Base-by-base conservation (phyloP, 2,888 invertebrate genomes). In the Craniophora ligustri region DNA sequence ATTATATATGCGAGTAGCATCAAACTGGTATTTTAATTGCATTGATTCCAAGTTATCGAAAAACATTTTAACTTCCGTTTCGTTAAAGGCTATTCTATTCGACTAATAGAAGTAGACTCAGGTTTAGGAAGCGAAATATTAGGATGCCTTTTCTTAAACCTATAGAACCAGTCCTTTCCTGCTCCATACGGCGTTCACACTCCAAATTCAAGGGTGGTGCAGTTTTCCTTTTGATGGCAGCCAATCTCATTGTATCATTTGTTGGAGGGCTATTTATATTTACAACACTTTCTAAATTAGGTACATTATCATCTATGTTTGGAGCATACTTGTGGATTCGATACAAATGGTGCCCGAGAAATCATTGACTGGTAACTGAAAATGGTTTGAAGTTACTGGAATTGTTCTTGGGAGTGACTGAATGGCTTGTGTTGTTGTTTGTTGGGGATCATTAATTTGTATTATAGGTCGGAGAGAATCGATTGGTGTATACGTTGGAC, bases 141-240 rank as follows among this genome's bases (percentile, higher is more conserved):
- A n/a, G n/a, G n/a, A n/a, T n/a, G n/a, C n/a, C n/a, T n/a, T n/a
- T n/a, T n/a, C n/a, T n/a, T n/a, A n/a, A n/a, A n/a, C n/a, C n/a
- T n/a, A n/a, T n/a, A n/a, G n/a, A n/a, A n/a, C n/a, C n/a, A n/a
- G n/a, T n/a, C n/a, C n/a, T n/a, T n/a, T n/a, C n/a, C n/a, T n/a
- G n/a, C n/a, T 61, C 53, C 18, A 46, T 32, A 8, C 56, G 39
- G 1, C 51, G 40, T 10, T 57, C 48, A 10, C 57, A 45, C 2
- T 61, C 53, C 11, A 57, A 15, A 49, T 57, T 46, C 7, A 61
- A 38, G 0, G 48, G 49, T 2, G 57, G 45, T 15, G 41, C 57
- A 2, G 51, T 57, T 51, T 56, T 56, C 6, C 38, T 48, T 18
- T 26, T 15, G 4, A 61, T 45, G 1, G 13, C 36, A n/a, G 53